A percentile compares a stretch with the other conserved stretches of the same genome.
Conservation (phyloP, 2,113 vertebrate genomes). For the Urocynchramus pylzowi region DNA sequence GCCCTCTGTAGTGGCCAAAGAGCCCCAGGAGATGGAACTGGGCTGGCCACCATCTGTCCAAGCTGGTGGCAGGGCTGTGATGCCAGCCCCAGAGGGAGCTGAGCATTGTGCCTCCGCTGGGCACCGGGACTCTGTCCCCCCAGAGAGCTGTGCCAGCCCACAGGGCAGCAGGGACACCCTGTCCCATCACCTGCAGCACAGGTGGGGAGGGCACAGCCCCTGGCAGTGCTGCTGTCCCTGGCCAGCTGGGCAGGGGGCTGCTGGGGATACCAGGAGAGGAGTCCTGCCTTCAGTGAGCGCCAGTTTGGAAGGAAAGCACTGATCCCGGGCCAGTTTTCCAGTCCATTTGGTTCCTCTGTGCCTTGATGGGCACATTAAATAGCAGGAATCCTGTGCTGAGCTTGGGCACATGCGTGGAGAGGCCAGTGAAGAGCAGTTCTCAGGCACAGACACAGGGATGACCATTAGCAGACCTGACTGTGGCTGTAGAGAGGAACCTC, state of each 20-base stretch:
- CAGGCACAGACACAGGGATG: background rate
- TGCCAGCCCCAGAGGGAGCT: rapidly evolving
- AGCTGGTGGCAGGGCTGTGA: background rate
- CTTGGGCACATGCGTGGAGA: background rate
- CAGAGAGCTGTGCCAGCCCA: background rate
- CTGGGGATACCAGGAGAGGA: background rate
- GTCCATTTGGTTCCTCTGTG: conserved; percentile 32
- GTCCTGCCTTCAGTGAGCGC: background rate
- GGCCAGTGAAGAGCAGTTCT: background rate
- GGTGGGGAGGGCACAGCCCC: rapidly evolving
- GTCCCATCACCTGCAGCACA: background rate
- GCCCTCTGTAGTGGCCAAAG: background rate
- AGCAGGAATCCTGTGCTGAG: background rate
- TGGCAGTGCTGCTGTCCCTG: background rate
- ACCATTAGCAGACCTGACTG: background rate
- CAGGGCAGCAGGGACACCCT: rapidly evolving
- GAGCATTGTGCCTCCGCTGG: rapidly evolving
- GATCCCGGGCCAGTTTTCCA: conserved; percentile 8
- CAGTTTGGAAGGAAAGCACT: background rate
- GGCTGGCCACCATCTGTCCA: background rate
- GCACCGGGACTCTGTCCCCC: rapidly evolving
- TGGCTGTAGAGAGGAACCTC: background rate
- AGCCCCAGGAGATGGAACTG: background rate
- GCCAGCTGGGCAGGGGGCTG: background rate
- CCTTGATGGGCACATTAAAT: background rate